These are phyloP conservation scores for Psophia crepitans DNA, from an alignment of 2,113 vertebrate species.

Conservation along the genomic window DNA sequence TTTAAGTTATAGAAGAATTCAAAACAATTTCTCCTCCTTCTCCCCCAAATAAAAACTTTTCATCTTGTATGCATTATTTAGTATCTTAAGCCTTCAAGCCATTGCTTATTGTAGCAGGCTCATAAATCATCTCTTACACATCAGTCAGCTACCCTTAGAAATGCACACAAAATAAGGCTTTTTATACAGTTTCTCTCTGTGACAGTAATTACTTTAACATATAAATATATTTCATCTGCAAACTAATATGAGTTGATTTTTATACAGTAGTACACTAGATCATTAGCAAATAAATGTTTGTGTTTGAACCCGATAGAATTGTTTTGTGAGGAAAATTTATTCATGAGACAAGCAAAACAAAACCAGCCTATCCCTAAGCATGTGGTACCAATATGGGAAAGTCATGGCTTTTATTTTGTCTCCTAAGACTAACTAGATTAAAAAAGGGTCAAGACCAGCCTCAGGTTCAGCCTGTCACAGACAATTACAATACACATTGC, in stretches of 20 bases:
- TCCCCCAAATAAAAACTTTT: not conserved
- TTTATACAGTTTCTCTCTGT: not conserved
- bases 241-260: not conserved
- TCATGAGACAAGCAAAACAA: not conserved
- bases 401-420: not conserved
- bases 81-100: not conserved
- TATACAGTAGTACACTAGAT: not conserved
- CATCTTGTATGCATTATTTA: slow-evolving; percentile 10
- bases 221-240: not conserved
- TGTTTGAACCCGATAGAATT: not conserved
- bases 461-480: slow-evolving; percentile 21
- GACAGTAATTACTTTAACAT: not conserved
- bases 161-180: not conserved
- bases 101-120: not conserved
- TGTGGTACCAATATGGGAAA: not conserved
- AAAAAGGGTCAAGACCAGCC: slow-evolving; percentile 29
- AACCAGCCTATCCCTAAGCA: not conserved
- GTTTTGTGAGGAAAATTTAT: not conserved
- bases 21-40: not conserved
- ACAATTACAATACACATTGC: not conserved
- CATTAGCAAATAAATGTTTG: not conserved
- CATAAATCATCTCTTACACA: slow-evolving; percentile 1
- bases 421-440: not conserved
- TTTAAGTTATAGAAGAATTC: not conserved
- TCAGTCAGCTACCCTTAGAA: not conserved